These are phyloP conservation scores for Corticium candelabrum DNA, from an alignment of 37 sponge, comb jelly and placozoan species.

Conservation along the genomic window DNA sequence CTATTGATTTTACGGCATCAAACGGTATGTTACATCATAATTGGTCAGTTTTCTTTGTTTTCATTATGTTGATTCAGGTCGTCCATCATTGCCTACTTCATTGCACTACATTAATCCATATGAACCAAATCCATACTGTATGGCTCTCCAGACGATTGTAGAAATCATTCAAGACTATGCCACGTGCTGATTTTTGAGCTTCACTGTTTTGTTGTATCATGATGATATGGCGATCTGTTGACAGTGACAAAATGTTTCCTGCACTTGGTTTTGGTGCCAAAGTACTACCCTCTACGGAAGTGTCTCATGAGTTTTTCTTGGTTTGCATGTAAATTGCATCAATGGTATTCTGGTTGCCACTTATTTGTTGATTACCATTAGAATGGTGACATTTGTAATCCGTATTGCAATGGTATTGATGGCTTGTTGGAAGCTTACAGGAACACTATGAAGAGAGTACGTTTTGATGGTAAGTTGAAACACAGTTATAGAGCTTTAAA, in stretches of 20 bases:
- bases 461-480: background rate
- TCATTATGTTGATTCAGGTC: background rate
- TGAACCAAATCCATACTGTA: conserved; percentile 58
- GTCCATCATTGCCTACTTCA: conserved; percentile 46
- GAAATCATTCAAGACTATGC: conserved; percentile 79
- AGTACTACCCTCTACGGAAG: conserved; percentile 38
- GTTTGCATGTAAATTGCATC: background rate
- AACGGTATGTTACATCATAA: conserved; percentile 33
- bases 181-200: conserved; percentile 32
- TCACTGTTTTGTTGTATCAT: background rate
- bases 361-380: background rate
- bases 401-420: background rate
- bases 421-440: background rate
- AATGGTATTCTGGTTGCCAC: background rate
- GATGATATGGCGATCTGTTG: background rate
- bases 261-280: conserved; percentile 85
- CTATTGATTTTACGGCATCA: conserved; percentile 80
- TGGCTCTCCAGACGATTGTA: conserved; percentile 66
- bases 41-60: background rate
- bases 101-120: conserved; percentile 68
- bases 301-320: conserved; percentile 56
- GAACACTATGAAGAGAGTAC: background rate
- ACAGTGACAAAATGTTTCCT: conserved; percentile 87
- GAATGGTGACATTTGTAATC: background rate
- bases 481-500: background rate